Evolutionary conservation across 2,888 invertebrate species (phyloP), one percentile per base, ranked within the genome.

Genomic region (Mallateleia sp.): DNA sequence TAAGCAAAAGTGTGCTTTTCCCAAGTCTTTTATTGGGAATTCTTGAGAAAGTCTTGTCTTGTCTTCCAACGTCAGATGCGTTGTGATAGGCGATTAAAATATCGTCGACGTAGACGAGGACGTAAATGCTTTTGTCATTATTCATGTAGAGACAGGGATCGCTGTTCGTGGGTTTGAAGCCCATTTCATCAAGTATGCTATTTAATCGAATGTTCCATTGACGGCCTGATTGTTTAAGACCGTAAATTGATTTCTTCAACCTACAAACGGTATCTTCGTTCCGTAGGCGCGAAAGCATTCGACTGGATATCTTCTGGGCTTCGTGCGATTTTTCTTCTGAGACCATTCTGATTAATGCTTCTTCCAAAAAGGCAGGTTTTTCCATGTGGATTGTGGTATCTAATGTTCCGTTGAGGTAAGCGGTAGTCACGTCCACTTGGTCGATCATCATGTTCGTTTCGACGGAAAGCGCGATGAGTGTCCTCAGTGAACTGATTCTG

Each of bases 361-460:
- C 24, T 24, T 24, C 24, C 24, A 52, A 14, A 2, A 72, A 5
- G 8, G 32, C 15, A 6, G 72, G 72, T 25, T 14, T 45, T 18
- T 58, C 50, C 74, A 74, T 74, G 28, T 34, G 54, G 8, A 83
- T 75, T 0, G 82, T 54, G 14, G 67, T 78, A 5, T 79, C 78
- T 18, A 87, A 58, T 6, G 32, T 25, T 1, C 90, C 90, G 64
- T 90, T 90, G 8, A 91, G 60, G 34, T 86, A 91, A 8, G 90
- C 89, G 11, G 88, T 89, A 0, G 84, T 81, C 2, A 91, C 71
- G 32, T 90, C 89, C n/a, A 89, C 69, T 20, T 91, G 90, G 22
- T 75, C n/a, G 4, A 90, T 74, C n/a, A 67, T 54, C 83, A 90
- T 62, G 9, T 34, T 72, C 7, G 50, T 22, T 22, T 78, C 62